Base-by-base conservation (phyloP, 2,113 vertebrate genomes). In the Verasper variegatus region DNA sequence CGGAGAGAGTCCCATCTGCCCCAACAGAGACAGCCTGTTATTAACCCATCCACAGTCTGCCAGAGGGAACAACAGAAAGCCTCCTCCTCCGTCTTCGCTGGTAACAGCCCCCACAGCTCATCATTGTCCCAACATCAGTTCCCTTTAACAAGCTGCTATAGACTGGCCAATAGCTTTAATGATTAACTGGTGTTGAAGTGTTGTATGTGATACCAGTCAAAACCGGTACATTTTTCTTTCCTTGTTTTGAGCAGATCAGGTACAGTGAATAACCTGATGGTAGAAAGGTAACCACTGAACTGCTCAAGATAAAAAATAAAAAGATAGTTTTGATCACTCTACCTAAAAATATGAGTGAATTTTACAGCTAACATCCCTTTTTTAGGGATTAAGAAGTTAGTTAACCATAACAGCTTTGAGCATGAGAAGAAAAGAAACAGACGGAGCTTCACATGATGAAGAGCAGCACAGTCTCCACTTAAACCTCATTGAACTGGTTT, bases 1-100 rank as follows among this genome's bases (percentile, higher is more conserved):
- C 66, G 5, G 66, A 81, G 81, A 86, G 82, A 90, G 88, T 88
- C 85, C 89, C 90, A 90, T 92, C 88, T 90, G 88, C 70, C 85
- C 83, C 12, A 27, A 35, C 65, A 26, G 74, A 89, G 77, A 86
- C 61, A 86, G 61, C 82, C 85, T 91, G 85, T 91, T 86, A 93
- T 92, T 92, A 93, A 70, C 62, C 75, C 79, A 79, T 89, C 86
- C 64, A 55, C 72, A 59, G 78, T 82, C 82, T 85, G 84, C 87
- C 78, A 57, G 83, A 74, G 82, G 83, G 56, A 89, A 86, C 80
- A 89, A 80, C 85, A 78, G 60, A 71, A 52, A 81, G 57, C 72
- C 74, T 65, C 76, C 58, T 63, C 71, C 81, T 74, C 67, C 21
- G 60, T 61, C 70, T 68, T 42, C 13, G 21, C 78, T 86, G 71